Conservation (phyloP, 2,888 invertebrate species). For the Cepaea hortensis region DNA sequence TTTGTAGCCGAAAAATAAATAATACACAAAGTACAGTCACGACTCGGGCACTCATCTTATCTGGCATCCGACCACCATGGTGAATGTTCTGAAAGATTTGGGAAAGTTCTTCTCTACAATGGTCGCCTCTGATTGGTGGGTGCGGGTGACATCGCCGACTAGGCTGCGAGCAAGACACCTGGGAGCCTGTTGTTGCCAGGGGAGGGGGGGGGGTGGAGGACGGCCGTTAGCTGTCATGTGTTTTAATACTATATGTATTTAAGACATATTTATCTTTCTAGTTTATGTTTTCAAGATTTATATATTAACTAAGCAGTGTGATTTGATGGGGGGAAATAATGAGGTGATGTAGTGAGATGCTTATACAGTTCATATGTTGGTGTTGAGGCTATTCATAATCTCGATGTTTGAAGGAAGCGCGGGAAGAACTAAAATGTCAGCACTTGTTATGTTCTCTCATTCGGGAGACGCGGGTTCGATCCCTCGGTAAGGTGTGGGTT, state of each 20-base stretch:
- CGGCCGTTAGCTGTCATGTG: background rate
- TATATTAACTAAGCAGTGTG: no score
- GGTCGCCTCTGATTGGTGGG: slow-evolving; percentile 14
- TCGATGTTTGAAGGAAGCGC: no score
- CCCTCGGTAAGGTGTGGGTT: no score
- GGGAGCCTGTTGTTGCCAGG: background rate
- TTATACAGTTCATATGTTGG: no score
- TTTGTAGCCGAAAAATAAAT: background rate
- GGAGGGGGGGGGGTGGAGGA: background rate
- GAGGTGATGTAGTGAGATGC: no score
- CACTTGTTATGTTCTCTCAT: no score
- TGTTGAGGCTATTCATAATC: no score
- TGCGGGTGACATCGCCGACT: background rate
- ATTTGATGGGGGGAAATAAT: no score
- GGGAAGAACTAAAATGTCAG: no score
- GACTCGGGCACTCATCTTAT: background rate
- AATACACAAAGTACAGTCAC: slow-evolving; percentile 3
- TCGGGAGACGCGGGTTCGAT: no score
- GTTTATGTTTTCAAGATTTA: no score
- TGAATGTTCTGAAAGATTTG: background rate
- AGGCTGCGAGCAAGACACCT: slow-evolving; percentile 1
- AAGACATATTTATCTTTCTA: no score
- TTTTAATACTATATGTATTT: background rate
- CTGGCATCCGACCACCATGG: background rate
- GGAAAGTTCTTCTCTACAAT: background rate